Base-by-base conservation (phyloP, 2,113 vertebrate genomes). In the Rhinoderma darwinii region DNA sequence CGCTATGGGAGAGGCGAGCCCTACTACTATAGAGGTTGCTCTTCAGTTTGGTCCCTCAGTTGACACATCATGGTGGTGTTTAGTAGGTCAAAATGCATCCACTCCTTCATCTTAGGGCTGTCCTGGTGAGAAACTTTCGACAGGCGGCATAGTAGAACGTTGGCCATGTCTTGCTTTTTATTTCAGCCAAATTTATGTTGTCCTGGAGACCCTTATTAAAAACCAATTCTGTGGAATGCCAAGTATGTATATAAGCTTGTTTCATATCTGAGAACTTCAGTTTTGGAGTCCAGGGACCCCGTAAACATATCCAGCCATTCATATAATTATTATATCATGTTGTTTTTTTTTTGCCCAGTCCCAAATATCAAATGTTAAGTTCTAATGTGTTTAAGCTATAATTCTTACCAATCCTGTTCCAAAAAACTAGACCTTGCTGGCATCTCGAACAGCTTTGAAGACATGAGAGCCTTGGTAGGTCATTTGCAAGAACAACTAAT, bases 211-310 rank as follows among this genome's bases (percentile, higher is more conserved):
- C 63, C 30, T 17, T 17, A 30, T 30, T 32, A 66, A 32, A n/a
- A 14, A 30, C 27, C 30, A 32, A 15, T 66, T 66, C 27, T 32
- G 1, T 61, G 59, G 25, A 30, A 66, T 66, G 12, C 18, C 63
- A 35, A 68, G 5, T 35, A 68, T 68, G 30, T 30, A 70, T 70
- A 70, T 32, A 68, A 68, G 15, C 35, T 27, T n/a, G 3, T 11
- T 68, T 68, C 63, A 68, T 68, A 68, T 68, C 63, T 68, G 30
- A 35, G 30, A 66, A 66, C 27, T 68, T 61, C 22, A n/a, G 56
- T 66, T n/a, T 30, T 37, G 35, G 66, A 70, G 9, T 39, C 32
- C 66, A 70, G 18, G 1, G 8, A 70, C 15, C 3, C 41, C 68
- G 0, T 72, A 39, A 41, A 39, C 37, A 41, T 25, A 25, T 72